Base-by-base conservation (phyloP, 2,888 invertebrate genomes). In the Tetanocera ferruginea region DNA sequence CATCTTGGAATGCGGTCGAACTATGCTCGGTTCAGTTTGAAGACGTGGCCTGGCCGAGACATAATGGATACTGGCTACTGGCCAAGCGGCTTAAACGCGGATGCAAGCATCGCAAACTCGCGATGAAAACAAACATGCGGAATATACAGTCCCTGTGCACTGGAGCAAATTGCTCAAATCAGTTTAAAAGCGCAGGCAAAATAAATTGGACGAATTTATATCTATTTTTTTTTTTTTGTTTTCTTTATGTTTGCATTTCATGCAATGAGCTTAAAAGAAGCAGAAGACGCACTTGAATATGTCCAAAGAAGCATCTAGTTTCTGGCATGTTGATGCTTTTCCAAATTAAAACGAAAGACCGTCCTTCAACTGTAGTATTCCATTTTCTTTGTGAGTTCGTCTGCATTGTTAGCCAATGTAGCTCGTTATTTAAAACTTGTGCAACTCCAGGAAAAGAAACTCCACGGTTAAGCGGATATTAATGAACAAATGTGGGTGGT, bases 191-290 rank as follows among this genome's bases (percentile, higher is more conserved):
- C 76, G 14, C 57, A 34, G 37, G 51, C 76, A 57, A 49, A 76
- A 76, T 76, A 69, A 76, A 76, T 76, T 76, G 76, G 37, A 72
- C 11, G 72, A 72, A 72, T 72, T 72, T 72, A 72, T 72, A 37
- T 23, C 23, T 23, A 14, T 37, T 14, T 34, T 67, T 43, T 14
- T 55, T 52, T 11, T 6, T 60, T 34, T 4, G 43, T 43, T 19
- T 37, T 43, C n/a, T 17, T 23, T 19, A 17, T 60, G 2, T 19
- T 52, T 49, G 9, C 11, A 11, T n/a, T 55, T 19, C 2, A 11
- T 43, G 55, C 57, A 34, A 37, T 8, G 66, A 64, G 31, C 6
- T 31, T 8, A 64, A n/a, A 64, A 66, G 37, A 37, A 66, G 23
- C 5, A n/a, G 3, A 19, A 34, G 43, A 43, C 11, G 49, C 62